phyloP scores from a whole-genome alignment of 2,797 vertebrate genomes.

The Allobates femoralis region DNA sequence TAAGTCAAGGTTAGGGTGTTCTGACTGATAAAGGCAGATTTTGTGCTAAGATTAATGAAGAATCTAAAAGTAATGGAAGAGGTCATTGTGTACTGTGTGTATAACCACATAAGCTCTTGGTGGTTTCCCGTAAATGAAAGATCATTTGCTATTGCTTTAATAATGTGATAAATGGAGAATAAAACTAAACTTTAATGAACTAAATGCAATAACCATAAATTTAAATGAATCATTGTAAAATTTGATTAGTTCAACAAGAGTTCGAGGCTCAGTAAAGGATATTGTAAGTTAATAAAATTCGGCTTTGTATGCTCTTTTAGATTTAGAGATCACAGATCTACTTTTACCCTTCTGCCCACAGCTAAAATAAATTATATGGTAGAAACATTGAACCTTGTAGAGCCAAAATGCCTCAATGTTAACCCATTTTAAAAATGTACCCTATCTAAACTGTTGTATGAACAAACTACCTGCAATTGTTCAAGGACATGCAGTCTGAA shows the following conservation, averaged over 20 bases:
- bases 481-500: no score
- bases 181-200: conserved; percentile 24
- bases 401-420: neutral
- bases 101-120: conserved; percentile 28
- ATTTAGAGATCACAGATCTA: neutral
- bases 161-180: conserved; percentile 20
- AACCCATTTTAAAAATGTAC: neutral
- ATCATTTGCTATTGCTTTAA: conserved; percentile 28
- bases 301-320: neutral
- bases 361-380: neutral
- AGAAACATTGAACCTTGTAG: neutral
- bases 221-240: neutral
- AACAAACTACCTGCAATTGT: neutral
- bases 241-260: neutral
- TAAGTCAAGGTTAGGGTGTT: conserved; percentile 42
- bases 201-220: conserved; percentile 9
- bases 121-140: conserved; percentile 26
- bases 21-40: conserved; percentile 37
- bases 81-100: conserved; percentile 37
- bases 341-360: neutral
- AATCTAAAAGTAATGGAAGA: conserved; percentile 44
- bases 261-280: neutral
- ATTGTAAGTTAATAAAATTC: conserved; percentile 5
- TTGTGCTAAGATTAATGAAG: conserved; percentile 38
- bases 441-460: neutral